A percentile compares a stretch with the other conserved stretches of the same genome.
phyloP scores from a whole-genome alignment of 1,140 invertebrate genomes.

The Halesus radiatus region DNA sequence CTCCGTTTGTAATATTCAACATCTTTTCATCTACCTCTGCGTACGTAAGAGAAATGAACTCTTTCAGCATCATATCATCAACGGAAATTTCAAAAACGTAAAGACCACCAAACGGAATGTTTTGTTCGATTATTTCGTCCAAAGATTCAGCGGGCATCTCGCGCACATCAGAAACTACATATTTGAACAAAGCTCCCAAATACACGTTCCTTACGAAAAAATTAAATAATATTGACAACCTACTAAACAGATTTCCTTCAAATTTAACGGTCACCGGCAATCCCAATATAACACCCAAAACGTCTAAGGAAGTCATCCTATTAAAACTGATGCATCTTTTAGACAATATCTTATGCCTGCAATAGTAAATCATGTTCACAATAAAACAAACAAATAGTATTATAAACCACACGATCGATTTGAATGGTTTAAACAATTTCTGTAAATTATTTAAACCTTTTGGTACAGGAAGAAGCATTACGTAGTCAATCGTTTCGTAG shows the following conservation, averaged over 20 bases:
- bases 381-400: not conserved
- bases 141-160: not conserved
- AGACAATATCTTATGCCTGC: no score
- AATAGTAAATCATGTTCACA: no score
- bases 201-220: constrained; percentile 2
- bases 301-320: not conserved
- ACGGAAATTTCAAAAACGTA: not conserved
- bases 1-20: not conserved
- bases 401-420: not conserved
- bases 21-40: not conserved
- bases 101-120: not conserved
- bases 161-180: constrained; percentile 6
- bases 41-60: not conserved
- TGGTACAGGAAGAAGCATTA: not conserved
- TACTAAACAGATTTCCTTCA: not conserved
- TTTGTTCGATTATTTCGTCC: not conserved
- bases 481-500: not conserved
- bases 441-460: not conserved
- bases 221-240: not conserved
- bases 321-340: not conserved
- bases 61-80: not conserved
- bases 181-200: constrained; percentile 1
- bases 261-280: not conserved
- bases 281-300: constrained; percentile 5
- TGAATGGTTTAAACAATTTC: constrained; percentile 11